Evolutionary conservation across 1,140 invertebrate genomes (phyloP), one percentile per base, ranked within the genome.

Genomic region (Drosophila sechellia): DNA sequence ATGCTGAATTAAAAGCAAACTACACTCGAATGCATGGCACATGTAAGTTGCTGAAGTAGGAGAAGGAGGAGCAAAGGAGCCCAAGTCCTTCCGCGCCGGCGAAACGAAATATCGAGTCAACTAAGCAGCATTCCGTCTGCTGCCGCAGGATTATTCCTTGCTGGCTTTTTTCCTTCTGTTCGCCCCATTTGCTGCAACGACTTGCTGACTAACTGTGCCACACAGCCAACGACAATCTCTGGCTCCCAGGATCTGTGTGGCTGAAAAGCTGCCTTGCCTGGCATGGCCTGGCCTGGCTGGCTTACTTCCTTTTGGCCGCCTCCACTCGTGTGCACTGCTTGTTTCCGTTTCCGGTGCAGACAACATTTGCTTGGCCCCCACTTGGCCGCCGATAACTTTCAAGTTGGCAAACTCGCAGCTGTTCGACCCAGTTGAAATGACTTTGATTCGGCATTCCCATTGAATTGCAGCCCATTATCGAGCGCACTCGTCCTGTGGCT

Each of bases 261-360:
- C 54, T n/a, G 45, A 37, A 37, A 42, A 54, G 5, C 40, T 40
- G 61, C 8, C 40, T n/a, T n/a, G 55, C n/a, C 55, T 40, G 39
- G 35, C 34, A 20, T 52, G 45, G 35, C 35, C 20, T 22, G 20
- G 2, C 20, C 20, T 84, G 81, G 77, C 77, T 70, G 77, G 56
- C 56, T 61, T 22, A 71, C 50, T 81, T 84, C 81, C 81, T 84
- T 83, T 76, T 77, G 69, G 58, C 71, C 71, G 70, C 84, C 64
- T 63, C 57, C 56, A 81, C 81, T 85, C 85, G 76, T 85, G 77
- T 85, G 81, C 83, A 87, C 68, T 81, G 75, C 74, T 81, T 87
- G 74, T 77, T 87, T 85, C 81, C 81, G 83, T 52, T 86, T 85
- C 81, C 81, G 77, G 83, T 34, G 58, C 78, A 85, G 81, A 85